Conservation (phyloP, 2,888 invertebrate genomes). For the Ptilodon capucinus region DNA sequence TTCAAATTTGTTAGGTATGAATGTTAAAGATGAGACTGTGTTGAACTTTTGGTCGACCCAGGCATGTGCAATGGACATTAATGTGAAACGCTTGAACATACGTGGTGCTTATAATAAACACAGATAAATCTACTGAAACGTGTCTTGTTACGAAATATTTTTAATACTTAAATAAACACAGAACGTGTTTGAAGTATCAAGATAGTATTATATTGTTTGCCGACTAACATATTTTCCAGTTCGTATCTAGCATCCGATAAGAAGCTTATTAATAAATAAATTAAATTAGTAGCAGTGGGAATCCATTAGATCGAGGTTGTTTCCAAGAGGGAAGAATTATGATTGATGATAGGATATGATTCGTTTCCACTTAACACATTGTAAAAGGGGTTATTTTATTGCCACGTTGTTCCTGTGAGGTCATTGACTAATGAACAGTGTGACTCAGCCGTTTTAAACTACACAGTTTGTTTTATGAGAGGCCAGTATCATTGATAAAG, state of each 20-base stretch:
- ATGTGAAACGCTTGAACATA: too few relatives aligned
- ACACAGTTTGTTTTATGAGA: constrained; percentile 53
- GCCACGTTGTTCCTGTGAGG: constrained; percentile 67
- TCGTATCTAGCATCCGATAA: constrained; percentile 13
- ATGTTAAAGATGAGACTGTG: too few relatives aligned
- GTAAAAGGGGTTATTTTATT: constrained; percentile 79
- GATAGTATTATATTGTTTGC: too few relatives aligned
- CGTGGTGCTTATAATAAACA: too few relatives aligned
- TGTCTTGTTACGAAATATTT: too few relatives aligned
- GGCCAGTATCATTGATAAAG: constrained; percentile 40
- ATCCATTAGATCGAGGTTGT: constrained; percentile 47
- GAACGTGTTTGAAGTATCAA: too few relatives aligned
- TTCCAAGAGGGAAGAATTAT: constrained; percentile 67
- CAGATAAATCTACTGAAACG: too few relatives aligned
- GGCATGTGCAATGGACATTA: too few relatives aligned
- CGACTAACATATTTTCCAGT: too few relatives aligned
- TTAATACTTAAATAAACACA: too few relatives aligned
- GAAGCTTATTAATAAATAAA: constrained; percentile 36
- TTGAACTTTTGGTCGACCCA: too few relatives aligned
- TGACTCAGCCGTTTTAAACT: constrained; percentile 67
- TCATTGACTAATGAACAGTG: constrained; percentile 74
- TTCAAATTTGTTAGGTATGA: neutral
- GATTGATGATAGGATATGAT: constrained; percentile 79
- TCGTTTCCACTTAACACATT: constrained; percentile 79
- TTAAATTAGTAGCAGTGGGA: constrained; percentile 55